Evolutionary conservation across 1,140 invertebrate genomes (phyloP).

Genomic region (Drosophila nasuta): DNA sequence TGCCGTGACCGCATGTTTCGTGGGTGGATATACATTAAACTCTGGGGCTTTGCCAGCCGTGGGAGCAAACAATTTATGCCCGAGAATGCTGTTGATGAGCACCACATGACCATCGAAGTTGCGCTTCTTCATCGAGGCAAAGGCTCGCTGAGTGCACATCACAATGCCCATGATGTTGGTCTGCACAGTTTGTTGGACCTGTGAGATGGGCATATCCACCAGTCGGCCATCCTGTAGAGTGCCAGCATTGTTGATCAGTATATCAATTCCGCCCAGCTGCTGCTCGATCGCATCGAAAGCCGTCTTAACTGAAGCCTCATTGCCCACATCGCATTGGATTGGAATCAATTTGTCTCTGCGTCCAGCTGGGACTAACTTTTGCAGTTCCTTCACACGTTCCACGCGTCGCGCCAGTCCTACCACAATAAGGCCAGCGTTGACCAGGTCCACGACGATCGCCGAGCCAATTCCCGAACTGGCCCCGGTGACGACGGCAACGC

Average conservation of each 20-base stretch:
- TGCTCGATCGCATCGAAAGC: constrained; percentile 88
- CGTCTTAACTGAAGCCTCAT: constrained; percentile 88
- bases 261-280: constrained; percentile 88
- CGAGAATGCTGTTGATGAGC: constrained; percentile 88
- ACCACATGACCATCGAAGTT: constrained; percentile 89
- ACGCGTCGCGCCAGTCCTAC: constrained; percentile 89
- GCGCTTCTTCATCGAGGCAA: constrained; percentile 89
- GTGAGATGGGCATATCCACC: constrained; percentile 71
- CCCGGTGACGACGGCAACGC: constrained; percentile 90
- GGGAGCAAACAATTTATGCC: constrained; percentile 85
- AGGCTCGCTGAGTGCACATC: constrained; percentile 88
- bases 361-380: constrained; percentile 44
- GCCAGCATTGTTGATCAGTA: constrained; percentile 92
- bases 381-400: constrained; percentile 86
- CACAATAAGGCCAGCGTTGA: constrained; percentile 88
- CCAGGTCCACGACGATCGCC: constrained; percentile 86
- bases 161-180: constrained; percentile 89
- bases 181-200: constrained; percentile 87
- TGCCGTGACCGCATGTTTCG: constrained; percentile 90
- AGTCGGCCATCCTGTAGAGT: constrained; percentile 83
- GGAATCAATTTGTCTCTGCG: constrained; percentile 84
- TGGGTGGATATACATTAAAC: constrained; percentile 87
- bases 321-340: constrained; percentile 88
- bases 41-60: constrained; percentile 65
- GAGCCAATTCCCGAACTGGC: constrained; percentile 90